Base-by-base conservation (phyloP, 2,888 invertebrate genomes). In the Drymonia ruficornis region DNA sequence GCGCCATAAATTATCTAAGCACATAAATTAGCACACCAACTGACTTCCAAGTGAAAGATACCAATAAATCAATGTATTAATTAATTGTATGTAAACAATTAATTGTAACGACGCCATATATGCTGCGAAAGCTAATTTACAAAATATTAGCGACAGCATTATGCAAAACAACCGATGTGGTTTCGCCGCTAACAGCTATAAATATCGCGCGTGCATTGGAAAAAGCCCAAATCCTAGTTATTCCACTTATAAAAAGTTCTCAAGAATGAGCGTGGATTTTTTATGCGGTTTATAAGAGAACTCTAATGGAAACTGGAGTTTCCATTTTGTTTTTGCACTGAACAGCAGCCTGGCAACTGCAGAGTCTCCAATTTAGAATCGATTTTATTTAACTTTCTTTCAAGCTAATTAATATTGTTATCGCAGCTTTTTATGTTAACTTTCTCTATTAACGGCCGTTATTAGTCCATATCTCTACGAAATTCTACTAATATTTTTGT, bases 41-140 rank as follows among this genome's bases (percentile, higher is more conserved):
- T 58, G 45, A 56, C 63, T 59, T 61, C 68, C 73, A 72, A 69
- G 67, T 6, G 63, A 65, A 59, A 50, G 67, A 63, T 61, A 63
- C 59, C 59, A 54, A 75, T 83, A 78, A 81, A 81, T 84, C 79
- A 81, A 69, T 53, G 54, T 23, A 80, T 83, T 81, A 77, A 80
- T 76, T 74, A 12, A 66, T 64, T 23, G 0, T 77, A 72, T 74
- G 76, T 82, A 85, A 83, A 84, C 79, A 83, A 51, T 60, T 72
- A 59, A 73, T 72, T 70, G 68, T 71, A 69, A 62, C 63, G 65
- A 72, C 23, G 3, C 23, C 23, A 23, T 2, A 23, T 7, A 6
- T 23, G 23, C 7, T 23, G 23, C 23, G 23, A 7, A 1, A 4
- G 23, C 68, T 63, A 7, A 42, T 42, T 3, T 18, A n/a, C n/a